phyloP scores from a whole-genome alignment of 1,140 invertebrate genomes.

The Penaeus indicus region DNA sequence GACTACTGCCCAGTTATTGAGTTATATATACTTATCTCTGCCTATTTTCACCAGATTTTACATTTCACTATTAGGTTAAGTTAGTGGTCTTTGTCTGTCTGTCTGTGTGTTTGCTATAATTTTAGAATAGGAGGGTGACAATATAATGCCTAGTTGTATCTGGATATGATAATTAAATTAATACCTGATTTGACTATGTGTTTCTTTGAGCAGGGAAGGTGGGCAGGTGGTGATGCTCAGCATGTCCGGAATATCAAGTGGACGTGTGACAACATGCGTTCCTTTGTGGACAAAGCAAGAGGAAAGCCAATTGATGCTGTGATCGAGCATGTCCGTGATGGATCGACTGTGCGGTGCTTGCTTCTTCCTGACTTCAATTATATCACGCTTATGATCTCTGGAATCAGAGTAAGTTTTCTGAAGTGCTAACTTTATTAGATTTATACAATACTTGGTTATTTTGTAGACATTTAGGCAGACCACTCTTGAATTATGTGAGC shows the following conservation, averaged over 20 bases:
- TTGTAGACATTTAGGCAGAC: no score
- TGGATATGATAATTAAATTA: neutral
- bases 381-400: constrained; percentile 94
- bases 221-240: constrained; percentile 48
- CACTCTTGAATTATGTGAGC: no score
- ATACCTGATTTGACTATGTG: constrained; percentile 48
- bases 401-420: constrained; percentile 77
- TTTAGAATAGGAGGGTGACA: no score
- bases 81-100: no score
- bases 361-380: constrained; percentile 89
- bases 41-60: no score
- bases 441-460: neutral
- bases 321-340: constrained; percentile 96
- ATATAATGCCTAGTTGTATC: no score
- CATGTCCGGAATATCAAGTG: constrained; percentile 90
- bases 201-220: constrained; percentile 3
- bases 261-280: constrained; percentile 85
- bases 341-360: constrained; percentile 92
- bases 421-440: neutral
- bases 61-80: no score
- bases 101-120: no score
- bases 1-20: no score
- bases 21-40: no score
- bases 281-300: constrained; percentile 84
- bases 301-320: constrained; percentile 87